Evolutionary conservation across 1,140 invertebrate genomes (phyloP), one percentile per base, ranked within the genome.

Genomic region (Cyrtorhinus lividipennis): DNA sequence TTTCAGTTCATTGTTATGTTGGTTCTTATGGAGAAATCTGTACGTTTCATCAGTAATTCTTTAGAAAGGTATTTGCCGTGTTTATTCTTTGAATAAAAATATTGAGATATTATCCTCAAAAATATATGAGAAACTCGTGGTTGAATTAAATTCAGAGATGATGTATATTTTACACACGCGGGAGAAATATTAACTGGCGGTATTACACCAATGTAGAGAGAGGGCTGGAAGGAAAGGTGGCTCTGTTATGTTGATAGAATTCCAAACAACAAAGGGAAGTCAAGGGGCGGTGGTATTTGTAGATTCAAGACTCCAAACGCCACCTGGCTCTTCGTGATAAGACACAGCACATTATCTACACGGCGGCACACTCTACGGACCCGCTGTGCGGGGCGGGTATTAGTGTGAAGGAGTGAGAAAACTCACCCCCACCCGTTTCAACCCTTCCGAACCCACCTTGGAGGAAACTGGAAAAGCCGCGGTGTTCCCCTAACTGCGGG

Each of bases 241-340:
- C 12, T 53, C n/a, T n/a, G 48, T 53, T 22, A 53, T 53, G 48
- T 53, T 53, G 48, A 53, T 53, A 53, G 48, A 53, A 53, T 53
- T 53, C 20, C 48, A 53, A 53, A 53, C 48, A 53, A 53, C 48
- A 53, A 53, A 53, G 48, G 48, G 18, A 53, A 53, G 48, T 53
- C n/a, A n/a, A n/a, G 20, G 48, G 20, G 48, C 18, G 48, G 20
- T 20, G 48, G 48, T 22, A 53, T 53, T 53, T 53, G 48, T 53
- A 53, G 20, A 53, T 53, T 53, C 48, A 53, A 53, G 48, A 53
- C 48, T 53, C 48, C 12, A 22, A 53, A 22, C 10, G 48, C 12
- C 48, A 53, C 48, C 48, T 53, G 48, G 18, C 10, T 15, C 48
- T 53, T 5, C 48, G 48, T 53, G 48, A 53, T 53, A 53, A 53